Percentiles rank a stretch among this genome's conserved stretches.
phyloP scores from a whole-genome alignment of 2,888 invertebrate species.

The Agrotis exclamationis region DNA sequence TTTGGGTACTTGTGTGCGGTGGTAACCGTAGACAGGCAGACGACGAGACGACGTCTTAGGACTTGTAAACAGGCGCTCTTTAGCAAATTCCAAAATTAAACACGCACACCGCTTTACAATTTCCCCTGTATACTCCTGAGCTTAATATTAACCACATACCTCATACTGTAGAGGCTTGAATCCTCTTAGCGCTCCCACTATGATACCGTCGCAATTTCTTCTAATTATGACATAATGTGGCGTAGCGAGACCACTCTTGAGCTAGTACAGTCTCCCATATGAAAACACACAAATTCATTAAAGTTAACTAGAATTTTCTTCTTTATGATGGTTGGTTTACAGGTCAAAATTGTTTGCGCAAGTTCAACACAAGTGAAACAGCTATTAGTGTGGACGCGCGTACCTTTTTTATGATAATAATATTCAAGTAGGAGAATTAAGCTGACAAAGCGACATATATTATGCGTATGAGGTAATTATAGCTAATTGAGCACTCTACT shows the following conservation, averaged over 20 bases:
- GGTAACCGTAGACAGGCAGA: neutral
- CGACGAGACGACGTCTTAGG: conserved; percentile 8
- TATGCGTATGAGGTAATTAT: conserved; percentile 53
- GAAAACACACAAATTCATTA: conserved; percentile 56
- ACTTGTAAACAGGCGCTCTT: conserved; percentile 11
- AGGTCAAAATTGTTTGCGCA: conserved; percentile 44
- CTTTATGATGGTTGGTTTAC: conserved; percentile 46
- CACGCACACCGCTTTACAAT: conserved; percentile 37
- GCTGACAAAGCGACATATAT: conserved; percentile 63
- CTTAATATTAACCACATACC: conserved; percentile 57
- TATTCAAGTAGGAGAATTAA: conserved; percentile 64
- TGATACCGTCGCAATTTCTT: conserved; percentile 62
- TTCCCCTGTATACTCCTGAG: conserved; percentile 29
- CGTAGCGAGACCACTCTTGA: conserved; percentile 59
- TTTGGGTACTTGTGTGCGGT: neutral
- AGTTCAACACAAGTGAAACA: conserved; percentile 39
- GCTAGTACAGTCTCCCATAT: conserved; percentile 49
- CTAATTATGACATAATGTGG: conserved; percentile 66
- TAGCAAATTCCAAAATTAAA: conserved; percentile 42
- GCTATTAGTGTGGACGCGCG: conserved; percentile 61
- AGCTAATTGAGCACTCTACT: conserved; percentile 47
- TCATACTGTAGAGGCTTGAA: conserved; percentile 54
- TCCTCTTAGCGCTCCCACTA: conserved; percentile 64
- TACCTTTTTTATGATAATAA: conserved; percentile 68
- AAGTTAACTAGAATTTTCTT: conserved; percentile 39